Base-by-base conservation (phyloP, 2,888 invertebrate genomes). In the Meganola albula region DNA sequence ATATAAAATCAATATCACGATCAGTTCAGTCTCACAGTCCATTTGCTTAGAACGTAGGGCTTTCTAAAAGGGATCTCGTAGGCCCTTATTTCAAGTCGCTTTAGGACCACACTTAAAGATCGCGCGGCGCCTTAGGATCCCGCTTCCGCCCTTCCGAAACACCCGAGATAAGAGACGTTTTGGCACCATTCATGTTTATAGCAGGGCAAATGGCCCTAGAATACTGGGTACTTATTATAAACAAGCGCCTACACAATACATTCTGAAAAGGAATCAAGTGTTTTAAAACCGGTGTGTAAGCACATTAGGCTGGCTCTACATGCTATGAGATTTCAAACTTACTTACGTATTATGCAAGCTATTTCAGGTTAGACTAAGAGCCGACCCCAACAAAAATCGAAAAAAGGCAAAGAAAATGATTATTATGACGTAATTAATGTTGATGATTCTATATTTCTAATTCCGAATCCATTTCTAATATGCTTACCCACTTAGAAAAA, bases 121-220 rank as follows among this genome's bases (percentile, higher is more conserved):
- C 74, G 57, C 60, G 58, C 61, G 53, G 59, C 63, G 76, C 70
- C 74, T 78, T 76, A 66, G 74, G 76, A 61, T 57, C 66, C 66
- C 69, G 74, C 78, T 80, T 84, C 83, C 84, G 79, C 74, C 76
- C 77, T 72, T 77, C 74, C 63, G 70, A 79, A 82, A 79, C 73
- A 69, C 74, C 79, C 80, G 69, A 84, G 85, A 85, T 85, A 85
- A 85, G 85, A 83, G 82, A 83, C 82, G 77, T 84, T 85, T 83
- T 80, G 80, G 74, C 80, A 73, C 84, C 80, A 83, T 85, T 85
- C 79, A 82, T 83, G 84, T 84, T 85, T 83, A 85, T 84, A 64
- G 78, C 78, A 58, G 75, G 77, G 72, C 76, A 80, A 85, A 84
- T 82, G 79, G 75, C 73, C 70, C 70, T 76, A 80, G 74, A 82